Percentiles rank a stretch among this genome's conserved stretches.
Evolutionary conservation across 1,140 invertebrate genomes (phyloP).

Genomic region (Holcopasites calliopsidis): DNA sequence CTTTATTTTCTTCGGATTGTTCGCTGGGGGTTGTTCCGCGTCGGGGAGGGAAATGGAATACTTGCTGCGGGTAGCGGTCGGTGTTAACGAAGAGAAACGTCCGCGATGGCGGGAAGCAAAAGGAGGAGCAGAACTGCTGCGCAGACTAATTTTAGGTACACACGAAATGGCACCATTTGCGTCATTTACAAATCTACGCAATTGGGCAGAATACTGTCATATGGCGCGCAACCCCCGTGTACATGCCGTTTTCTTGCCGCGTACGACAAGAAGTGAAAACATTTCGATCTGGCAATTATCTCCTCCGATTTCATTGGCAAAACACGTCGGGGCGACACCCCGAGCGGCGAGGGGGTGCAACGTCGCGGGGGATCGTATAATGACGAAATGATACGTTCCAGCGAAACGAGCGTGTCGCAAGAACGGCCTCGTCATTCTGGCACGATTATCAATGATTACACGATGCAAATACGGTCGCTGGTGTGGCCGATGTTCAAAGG

Average conservation of each 20-base stretch:
- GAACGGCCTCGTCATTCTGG: constrained; percentile 57
- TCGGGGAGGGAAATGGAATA: neutral
- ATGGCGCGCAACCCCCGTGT: neutral
- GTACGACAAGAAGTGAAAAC: neutral
- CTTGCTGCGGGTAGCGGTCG: neutral
- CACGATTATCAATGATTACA: constrained; percentile 65
- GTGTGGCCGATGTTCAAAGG: neutral
- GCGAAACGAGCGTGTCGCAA: constrained; percentile 49
- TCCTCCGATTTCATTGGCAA: neutral
- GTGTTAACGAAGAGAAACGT: constrained; percentile 9
- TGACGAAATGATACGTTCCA: constrained; percentile 56
- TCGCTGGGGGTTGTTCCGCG: neutral
- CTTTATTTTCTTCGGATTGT: neutral
- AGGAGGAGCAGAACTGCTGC: too few species aligned
- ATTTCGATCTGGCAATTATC: constrained; percentile 5
- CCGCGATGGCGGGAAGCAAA: neutral
- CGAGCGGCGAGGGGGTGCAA: neutral
- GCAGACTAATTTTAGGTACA: neutral
- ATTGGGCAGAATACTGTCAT: neutral
- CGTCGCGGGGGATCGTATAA: constrained; percentile 30
- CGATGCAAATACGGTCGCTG: constrained; percentile 41
- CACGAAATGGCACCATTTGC: too few species aligned
- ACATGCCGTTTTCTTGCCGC: too few species aligned
- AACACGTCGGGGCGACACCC: neutral
- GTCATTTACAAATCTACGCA: neutral